Conservation (phyloP, 2,888 invertebrate genomes). For the Taphrorychus bicolor region DNA sequence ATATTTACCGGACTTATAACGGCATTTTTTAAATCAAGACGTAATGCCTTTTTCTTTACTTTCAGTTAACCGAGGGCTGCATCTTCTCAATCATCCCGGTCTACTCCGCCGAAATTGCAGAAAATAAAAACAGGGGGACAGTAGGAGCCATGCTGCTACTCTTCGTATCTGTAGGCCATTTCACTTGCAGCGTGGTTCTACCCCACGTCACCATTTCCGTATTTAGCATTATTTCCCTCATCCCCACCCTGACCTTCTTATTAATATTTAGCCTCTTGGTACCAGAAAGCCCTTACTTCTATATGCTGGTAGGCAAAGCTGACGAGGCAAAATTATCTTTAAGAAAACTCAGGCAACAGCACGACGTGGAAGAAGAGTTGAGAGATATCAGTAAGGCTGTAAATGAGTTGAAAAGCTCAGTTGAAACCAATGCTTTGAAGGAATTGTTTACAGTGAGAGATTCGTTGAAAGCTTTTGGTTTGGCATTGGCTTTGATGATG, state of each 20-base stretch:
- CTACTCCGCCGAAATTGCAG: conserved; percentile 86
- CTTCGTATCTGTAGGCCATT: conserved; percentile 39
- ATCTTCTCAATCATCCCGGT: conserved; percentile 76
- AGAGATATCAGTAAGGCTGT: conserved; percentile 37
- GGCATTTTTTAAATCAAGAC: too few species aligned
- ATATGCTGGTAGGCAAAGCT: conserved; percentile 49
- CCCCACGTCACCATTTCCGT: conserved; percentile 44
- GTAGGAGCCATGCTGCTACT: conserved; percentile 43
- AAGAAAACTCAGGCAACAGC: conserved; percentile 61
- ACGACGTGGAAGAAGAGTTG: conserved; percentile 43
- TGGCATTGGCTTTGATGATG: conserved; percentile 52
- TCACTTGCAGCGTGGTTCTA: conserved; percentile 43
- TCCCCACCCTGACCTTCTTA: conserved; percentile 44
- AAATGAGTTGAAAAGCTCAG: conserved; percentile 32
- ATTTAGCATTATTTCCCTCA: conserved; percentile 41
- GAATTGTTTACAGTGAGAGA: conserved; percentile 36
- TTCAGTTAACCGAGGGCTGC: conserved; percentile 67
- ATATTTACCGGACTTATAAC: too few species aligned
- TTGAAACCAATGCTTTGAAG: conserved; percentile 16
- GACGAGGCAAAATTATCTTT: conserved; percentile 72
- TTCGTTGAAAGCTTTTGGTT: conserved; percentile 53
- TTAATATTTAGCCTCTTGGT: conserved; percentile 42
- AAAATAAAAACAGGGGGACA: conserved; percentile 75
- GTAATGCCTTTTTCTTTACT: conserved; percentile 18
- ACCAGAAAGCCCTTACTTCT: conserved; percentile 48